phyloP scores from a whole-genome alignment of 2,888 invertebrate genomes.

The Tenthredo livida region DNA sequence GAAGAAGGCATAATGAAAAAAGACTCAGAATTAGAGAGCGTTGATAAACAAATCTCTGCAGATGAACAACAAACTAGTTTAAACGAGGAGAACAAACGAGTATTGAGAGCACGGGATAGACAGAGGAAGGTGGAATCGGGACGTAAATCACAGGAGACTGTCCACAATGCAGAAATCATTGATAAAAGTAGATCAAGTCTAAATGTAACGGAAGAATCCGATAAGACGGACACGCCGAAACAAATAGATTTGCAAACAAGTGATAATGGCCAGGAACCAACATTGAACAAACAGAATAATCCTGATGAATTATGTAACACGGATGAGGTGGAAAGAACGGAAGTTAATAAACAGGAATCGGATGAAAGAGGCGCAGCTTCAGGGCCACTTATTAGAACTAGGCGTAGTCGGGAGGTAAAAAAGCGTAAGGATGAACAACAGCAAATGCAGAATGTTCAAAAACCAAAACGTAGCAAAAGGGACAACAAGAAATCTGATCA shows the following conservation, averaged over 20 bases:
- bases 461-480: conserved; percentile 58
- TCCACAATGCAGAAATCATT: conserved; percentile 15
- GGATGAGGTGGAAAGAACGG: conserved; percentile 20
- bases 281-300: conserved; percentile 22
- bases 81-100: conserved; percentile 69
- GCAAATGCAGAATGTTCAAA: conserved; percentile 50
- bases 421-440: conserved; percentile 68
- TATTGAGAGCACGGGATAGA: conserved; percentile 67
- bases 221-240: conserved; percentile 77
- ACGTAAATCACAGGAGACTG: conserved; percentile 53
- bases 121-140: conserved; percentile 65
- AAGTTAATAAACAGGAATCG: background rate
- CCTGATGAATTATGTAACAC: background rate
- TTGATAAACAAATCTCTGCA: conserved; percentile 15
- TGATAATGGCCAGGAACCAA: conserved; percentile 49
- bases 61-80: conserved; percentile 63
- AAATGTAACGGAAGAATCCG: conserved; percentile 70
- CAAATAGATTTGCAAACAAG: conserved; percentile 66
- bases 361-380: conserved; percentile 59
- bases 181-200: background rate
- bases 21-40: conserved; percentile 8
- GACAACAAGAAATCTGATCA: conserved; percentile 65
- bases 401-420: conserved; percentile 71
- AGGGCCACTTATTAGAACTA: conserved; percentile 67
- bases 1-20: conserved; percentile 45